phyloP scores from a whole-genome alignment of 2,888 invertebrate species.

The Aphelenchoides bicaudatus region DNA sequence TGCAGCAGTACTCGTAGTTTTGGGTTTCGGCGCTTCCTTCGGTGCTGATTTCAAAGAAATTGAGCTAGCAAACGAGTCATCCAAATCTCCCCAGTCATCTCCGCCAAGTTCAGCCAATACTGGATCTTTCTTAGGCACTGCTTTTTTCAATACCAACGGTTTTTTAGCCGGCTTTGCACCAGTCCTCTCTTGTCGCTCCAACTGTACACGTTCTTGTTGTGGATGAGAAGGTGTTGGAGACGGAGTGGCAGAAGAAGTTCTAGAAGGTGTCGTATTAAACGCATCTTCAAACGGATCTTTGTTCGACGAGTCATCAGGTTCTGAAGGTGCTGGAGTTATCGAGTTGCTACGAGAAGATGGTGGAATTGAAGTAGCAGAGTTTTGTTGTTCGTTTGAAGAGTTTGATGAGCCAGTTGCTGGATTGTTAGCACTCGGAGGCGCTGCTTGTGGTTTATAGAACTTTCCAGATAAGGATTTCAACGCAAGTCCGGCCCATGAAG shows the following conservation, averaged over 20 bases:
- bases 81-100: slow-evolving; percentile 25
- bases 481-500: slow-evolving; percentile 60
- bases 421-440: slow-evolving; percentile 31
- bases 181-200: background rate
- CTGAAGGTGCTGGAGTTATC: slow-evolving; percentile 6
- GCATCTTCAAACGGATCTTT: slow-evolving; percentile 5
- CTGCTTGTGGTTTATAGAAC: slow-evolving; percentile 56
- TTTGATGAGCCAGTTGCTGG: background rate
- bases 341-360: slow-evolving; percentile 12
- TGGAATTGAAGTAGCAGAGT: background rate
- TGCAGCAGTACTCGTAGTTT: background rate
- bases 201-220: background rate
- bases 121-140: slow-evolving; percentile 9
- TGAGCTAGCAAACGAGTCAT: background rate
- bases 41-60: background rate
- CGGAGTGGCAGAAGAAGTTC: background rate
- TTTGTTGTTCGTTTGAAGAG: no score
- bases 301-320: background rate
- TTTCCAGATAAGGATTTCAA: slow-evolving; percentile 58
- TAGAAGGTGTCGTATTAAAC: slow-evolving; percentile 16
- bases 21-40: background rate
- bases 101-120: slow-evolving; percentile 6
- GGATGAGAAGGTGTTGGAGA: slow-evolving; percentile 4
- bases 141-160: slow-evolving; percentile 16
- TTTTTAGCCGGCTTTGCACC: slow-evolving; percentile 7